Base-by-base conservation (phyloP, 2,113 vertebrate species). In the Anarhynchus alexandrinus region DNA sequence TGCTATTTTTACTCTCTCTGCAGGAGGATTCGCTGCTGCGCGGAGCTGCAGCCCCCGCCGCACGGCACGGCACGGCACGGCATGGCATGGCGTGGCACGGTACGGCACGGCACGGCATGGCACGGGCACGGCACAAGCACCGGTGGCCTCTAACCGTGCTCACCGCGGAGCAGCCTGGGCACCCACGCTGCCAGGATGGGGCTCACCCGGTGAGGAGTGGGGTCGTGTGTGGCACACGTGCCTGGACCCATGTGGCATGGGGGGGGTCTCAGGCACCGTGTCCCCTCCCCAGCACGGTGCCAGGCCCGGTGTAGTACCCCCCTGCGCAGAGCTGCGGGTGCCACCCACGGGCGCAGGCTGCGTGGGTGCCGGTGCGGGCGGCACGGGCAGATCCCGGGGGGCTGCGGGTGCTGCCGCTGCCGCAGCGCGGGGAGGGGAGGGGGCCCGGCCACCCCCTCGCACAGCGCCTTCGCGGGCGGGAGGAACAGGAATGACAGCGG, bases 1-100 rank as follows among this genome's bases (percentile, higher is more conserved):
- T 97, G 98, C 98, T 98, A 98, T 98, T 98, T 98, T 98, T 98
- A 96, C 78, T 67, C 89, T 76, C 95, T 90, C 93, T 43, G 93
- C 90, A 40, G 95, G 94, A 91, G 91, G 94, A 96, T 95, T 82
- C 66, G 57, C 76, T 94, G 80, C 95, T 42, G 93, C 57, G 32
- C 32, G 12, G 94, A 94, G 93, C 93, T 80, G 94, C 94, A 89
- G 96, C 94, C 94, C 95, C 94, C 90, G 32, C 89, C 34, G 26
- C 79, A 20, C 25, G 77, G 82, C 90, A 88, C 42, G 32, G 55
- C 66, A 23, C 1, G 49, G 69, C 38, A 32, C 1, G 20, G 58
- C 55, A 71, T 3, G 18, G 81, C 36, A 29, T 17, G 34, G 38
- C 62, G 38, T 9, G 26, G 59, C 59, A 61, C 25, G 25, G 43